Evolutionary conservation across 2,113 vertebrate genomes (phyloP).

Genomic region (Tiliqua scincoides): DNA sequence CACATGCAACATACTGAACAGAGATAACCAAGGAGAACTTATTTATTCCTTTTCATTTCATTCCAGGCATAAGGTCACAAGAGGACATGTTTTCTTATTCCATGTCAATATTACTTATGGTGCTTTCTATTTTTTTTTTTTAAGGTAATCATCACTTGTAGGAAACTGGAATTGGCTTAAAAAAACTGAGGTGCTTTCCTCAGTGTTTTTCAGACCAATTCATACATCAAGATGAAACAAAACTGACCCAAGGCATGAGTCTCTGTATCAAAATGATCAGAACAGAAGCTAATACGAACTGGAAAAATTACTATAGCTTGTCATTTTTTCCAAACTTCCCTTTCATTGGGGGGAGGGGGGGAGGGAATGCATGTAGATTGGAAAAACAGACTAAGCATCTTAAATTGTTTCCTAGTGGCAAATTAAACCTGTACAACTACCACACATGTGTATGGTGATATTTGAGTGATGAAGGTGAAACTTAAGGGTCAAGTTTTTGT

Average conservation of each 20-base stretch:
- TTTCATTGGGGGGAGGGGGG: not conserved
- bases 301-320: not conserved
- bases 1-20: too few species aligned
- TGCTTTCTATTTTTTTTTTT: not conserved
- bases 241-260: not conserved
- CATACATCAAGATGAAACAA: not conserved
- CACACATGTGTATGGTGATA: not conserved
- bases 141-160: not conserved
- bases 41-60: not conserved
- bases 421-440: not conserved
- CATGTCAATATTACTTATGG: not conserved
- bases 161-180: not conserved
- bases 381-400: not conserved
- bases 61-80: not conserved
- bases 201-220: not conserved
- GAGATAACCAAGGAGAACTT: too few species aligned
- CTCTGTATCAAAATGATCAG: not conserved
- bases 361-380: not conserved
- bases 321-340: too few species aligned
- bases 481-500: not conserved
- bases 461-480: not conserved
- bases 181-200: not conserved
- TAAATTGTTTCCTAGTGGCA: not conserved
- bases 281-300: not conserved
- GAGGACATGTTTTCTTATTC: not conserved